Percentiles rank a stretch among this genome's conserved stretches.
Evolutionary conservation across 2,113 vertebrate species (phyloP).

Genomic region (Phylloscopus trochilus): DNA sequence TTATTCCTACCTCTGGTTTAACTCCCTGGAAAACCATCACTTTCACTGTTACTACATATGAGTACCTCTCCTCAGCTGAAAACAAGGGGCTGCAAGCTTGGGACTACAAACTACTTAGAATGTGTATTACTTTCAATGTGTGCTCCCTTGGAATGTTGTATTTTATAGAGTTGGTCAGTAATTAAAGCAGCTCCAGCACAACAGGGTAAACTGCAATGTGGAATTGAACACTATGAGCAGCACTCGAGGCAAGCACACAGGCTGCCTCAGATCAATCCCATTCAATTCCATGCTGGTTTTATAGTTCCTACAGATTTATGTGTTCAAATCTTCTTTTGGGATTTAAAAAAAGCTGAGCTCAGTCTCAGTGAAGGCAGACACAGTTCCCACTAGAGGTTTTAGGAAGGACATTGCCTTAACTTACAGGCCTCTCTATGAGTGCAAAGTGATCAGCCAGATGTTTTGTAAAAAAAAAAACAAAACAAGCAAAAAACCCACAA

Average conservation of each 20-base stretch:
- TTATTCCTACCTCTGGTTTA: background rate
- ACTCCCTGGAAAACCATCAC: background rate
- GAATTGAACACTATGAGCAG: background rate
- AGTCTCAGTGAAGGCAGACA: background rate
- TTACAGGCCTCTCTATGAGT: background rate
- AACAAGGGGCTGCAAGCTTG: background rate
- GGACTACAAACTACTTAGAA: background rate
- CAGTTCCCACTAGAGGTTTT: background rate
- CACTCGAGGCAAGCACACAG: fast-evolving
- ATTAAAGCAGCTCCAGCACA: background rate
- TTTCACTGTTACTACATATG: background rate
- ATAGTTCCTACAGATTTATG: background rate
- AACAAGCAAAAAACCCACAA: too few relatives aligned
- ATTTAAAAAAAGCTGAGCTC: background rate
- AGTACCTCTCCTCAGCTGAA: background rate
- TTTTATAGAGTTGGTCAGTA: background rate
- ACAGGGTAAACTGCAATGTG: background rate
- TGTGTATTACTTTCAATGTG: background rate
- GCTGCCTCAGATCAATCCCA: background rate
- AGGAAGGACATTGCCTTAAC: background rate
- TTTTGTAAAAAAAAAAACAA: background rate
- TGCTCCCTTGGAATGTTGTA: background rate
- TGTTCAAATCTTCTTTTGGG: background rate
- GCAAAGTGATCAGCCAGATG: background rate
- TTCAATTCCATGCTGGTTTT: background rate